Percentiles rank a stretch among this genome's conserved stretches.
Conservation (phyloP, 2,888 invertebrate species). For the Polylopha cassiicola region DNA sequence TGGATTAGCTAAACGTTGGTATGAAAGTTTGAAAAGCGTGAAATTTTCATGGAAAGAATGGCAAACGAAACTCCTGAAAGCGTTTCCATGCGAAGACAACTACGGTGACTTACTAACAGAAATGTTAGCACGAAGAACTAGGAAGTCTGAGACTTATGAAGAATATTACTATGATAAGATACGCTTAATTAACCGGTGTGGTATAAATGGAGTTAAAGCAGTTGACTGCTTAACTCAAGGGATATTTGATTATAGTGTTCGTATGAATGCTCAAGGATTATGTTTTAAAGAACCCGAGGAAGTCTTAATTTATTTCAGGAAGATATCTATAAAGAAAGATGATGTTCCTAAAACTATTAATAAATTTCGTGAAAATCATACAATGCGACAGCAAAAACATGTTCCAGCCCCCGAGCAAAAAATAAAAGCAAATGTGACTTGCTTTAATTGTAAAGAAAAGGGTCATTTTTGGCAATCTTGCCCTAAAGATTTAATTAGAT, state of each 20-base stretch:
- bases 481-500: slow-evolving; percentile 2
- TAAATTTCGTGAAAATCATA: neutral
- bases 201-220: slow-evolving; percentile 19
- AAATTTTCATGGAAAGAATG: slow-evolving; percentile 25
- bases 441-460: slow-evolving; percentile 8
- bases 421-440: neutral
- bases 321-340: neutral
- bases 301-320: slow-evolving; percentile 8
- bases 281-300: slow-evolving; percentile 13
- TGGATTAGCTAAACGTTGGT: slow-evolving; percentile 25
- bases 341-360: neutral
- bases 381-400: neutral
- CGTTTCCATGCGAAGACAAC: slow-evolving; percentile 24
- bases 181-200: slow-evolving; percentile 22
- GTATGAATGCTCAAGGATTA: slow-evolving; percentile 12
- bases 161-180: slow-evolving; percentile 27
- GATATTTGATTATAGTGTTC: slow-evolving; percentile 19
- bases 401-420: neutral
- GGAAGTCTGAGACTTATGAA: slow-evolving; percentile 18
- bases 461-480: neutral
- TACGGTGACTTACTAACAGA: slow-evolving; percentile 22
- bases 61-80: slow-evolving; percentile 19
- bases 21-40: slow-evolving; percentile 23
- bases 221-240: slow-evolving; percentile 24
- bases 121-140: slow-evolving; percentile 24